Evolutionary conservation across 2,113 vertebrate genomes (phyloP).

Genomic region (Prunella fulvescens): DNA sequence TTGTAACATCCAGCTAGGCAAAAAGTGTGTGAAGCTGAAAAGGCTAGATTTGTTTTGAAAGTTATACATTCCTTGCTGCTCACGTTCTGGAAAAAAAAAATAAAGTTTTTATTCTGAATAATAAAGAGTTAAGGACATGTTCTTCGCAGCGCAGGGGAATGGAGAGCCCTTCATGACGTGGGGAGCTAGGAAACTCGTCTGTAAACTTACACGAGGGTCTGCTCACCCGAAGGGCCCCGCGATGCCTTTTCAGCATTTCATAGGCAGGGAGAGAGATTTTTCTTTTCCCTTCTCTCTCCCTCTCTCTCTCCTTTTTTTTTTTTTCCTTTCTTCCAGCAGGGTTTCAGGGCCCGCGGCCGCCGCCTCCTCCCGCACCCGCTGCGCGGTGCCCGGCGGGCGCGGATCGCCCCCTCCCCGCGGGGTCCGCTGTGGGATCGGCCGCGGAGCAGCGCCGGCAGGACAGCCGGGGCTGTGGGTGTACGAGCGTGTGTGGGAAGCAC

Average conservation of each 20-base stretch:
- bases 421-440: background rate
- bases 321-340: background rate
- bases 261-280: background rate
- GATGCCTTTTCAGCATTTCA: background rate
- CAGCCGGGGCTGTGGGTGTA: background rate
- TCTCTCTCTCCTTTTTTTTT: too few species aligned
- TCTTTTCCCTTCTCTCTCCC: too few species aligned
- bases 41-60: conserved; percentile 80
- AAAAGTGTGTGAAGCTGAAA: conserved; percentile 72
- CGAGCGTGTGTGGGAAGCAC: background rate
- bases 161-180: conserved; percentile 9
- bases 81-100: conserved; percentile 82
- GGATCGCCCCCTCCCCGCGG: background rate
- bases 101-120: conserved; percentile 84
- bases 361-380: background rate
- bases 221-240: background rate
- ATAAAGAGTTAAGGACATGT: conserved; percentile 66
- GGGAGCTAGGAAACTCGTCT: background rate
- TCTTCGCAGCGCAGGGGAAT: conserved; percentile 44
- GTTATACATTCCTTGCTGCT: conserved; percentile 97
- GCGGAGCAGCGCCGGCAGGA: background rate
- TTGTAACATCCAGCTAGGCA: conserved; percentile 73
- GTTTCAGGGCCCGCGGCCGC: background rate
- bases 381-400: background rate
- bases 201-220: background rate